Percentiles rank a stretch among this genome's conserved stretches.
phyloP scores from a whole-genome alignment of 1,140 invertebrate species.

The Venustaconcha ellipsiformis region DNA sequence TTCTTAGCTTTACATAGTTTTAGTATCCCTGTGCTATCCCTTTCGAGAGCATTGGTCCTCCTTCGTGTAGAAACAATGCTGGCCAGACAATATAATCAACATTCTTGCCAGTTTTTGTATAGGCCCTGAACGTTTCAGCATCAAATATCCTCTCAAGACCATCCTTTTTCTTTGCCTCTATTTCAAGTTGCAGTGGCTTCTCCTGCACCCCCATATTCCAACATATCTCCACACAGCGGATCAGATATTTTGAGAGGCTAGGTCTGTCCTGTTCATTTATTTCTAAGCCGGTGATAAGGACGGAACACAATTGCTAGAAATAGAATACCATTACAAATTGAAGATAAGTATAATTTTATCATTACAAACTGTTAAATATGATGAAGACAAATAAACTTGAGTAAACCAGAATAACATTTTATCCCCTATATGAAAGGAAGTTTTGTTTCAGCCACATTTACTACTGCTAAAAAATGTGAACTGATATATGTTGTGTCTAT shows the following conservation, averaged over 20 bases:
- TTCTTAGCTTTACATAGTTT: neutral
- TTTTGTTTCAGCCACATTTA: too few relatives aligned
- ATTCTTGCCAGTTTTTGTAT: constrained; percentile 30
- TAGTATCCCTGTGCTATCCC: constrained; percentile 29
- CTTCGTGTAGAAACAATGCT: constrained; percentile 29
- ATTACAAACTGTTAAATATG: too few relatives aligned
- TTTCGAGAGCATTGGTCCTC: constrained; percentile 28
- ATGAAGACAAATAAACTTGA: too few relatives aligned
- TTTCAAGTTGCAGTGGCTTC: constrained; percentile 29
- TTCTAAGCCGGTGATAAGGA: too few relatives aligned
- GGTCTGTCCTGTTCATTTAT: too few relatives aligned
- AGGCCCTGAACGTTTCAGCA: constrained; percentile 16
- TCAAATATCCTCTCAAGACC: constrained; percentile 13
- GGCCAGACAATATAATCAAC: constrained; percentile 36
- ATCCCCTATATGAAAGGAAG: too few relatives aligned
- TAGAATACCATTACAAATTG: too few relatives aligned
- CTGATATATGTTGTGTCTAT: too few relatives aligned
- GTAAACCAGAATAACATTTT: too few relatives aligned
- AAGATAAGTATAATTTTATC: too few relatives aligned
- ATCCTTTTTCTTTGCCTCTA: neutral
- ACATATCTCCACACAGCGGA: constrained; percentile 14
- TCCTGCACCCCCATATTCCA: constrained; percentile 35
- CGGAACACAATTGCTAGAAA: too few relatives aligned
- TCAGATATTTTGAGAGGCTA: constrained; percentile 4
- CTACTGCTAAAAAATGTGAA: too few relatives aligned